Evolutionary conservation across 2,797 vertebrate genomes (phyloP).

Genomic region (Orestias chungarensis): DNA sequence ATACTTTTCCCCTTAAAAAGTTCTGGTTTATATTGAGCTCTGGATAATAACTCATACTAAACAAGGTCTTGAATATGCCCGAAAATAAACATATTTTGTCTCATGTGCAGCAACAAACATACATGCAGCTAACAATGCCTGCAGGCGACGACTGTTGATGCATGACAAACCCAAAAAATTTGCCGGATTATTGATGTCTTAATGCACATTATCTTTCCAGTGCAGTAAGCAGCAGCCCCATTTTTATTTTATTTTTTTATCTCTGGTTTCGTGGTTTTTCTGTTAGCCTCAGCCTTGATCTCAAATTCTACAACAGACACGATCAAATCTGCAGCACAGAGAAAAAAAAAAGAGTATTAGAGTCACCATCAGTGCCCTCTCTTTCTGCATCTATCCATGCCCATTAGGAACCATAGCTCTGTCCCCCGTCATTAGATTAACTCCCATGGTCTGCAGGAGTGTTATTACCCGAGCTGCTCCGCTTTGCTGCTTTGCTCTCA

Average conservation of each 20-base stretch:
- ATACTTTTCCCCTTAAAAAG: too few relatives aligned
- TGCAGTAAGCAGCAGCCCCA: not conserved
- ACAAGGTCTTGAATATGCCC: not conserved
- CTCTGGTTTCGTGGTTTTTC: conserved; percentile 15
- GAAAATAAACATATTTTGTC: not conserved
- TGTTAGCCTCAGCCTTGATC: conserved; percentile 10
- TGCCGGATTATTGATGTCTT: conserved; percentile 25
- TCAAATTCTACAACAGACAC: conserved; percentile 22
- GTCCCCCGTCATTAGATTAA: conserved; percentile 76
- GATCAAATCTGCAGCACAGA: conserved; percentile 18
- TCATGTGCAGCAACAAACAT: not conserved
- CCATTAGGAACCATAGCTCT: conserved; percentile 60
- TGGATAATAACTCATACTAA: not conserved
- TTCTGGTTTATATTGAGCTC: too few relatives aligned
- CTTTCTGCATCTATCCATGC: conserved; percentile 24
- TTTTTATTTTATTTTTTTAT: conserved; percentile 18
- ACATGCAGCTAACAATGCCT: conserved; percentile 12
- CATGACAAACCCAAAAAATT: conserved; percentile 23
- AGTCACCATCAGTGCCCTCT: conserved; percentile 40
- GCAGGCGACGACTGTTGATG: not conserved
- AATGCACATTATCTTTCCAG: not conserved
- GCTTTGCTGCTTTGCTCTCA: conserved; percentile 59
- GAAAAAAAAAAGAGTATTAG: conserved; percentile 27
- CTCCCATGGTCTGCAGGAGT: conserved; percentile 59
- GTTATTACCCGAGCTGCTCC: conserved; percentile 67